Evolutionary conservation across 2,888 invertebrate species (phyloP), one percentile per base, ranked within the genome.

Genomic region (Tenthredo livida): DNA sequence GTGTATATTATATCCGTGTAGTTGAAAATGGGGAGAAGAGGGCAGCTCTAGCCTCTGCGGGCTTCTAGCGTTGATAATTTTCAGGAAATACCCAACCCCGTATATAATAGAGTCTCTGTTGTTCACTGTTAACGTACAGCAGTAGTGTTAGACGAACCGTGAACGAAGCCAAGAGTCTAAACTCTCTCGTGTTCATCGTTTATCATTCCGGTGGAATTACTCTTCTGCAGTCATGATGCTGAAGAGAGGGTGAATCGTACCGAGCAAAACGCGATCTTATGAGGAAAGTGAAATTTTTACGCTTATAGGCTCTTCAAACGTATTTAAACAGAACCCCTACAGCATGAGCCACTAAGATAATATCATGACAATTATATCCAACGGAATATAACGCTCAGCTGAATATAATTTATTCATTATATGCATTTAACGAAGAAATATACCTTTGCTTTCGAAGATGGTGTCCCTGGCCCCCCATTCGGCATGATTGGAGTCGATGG

Each of bases 371-470:
- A n/a, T 43, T 2, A 10, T 43, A 43, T 12, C 43, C 43, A 43
- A 43, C 43, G 43, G 12, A 43, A 10, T 10, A 10, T 4, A 15
- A 3, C n/a, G n/a, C n/a, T n/a, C n/a, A n/a, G n/a, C 15, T 47
- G 12, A 47, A 47, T 47, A 47, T 47, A 47, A 47, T 47, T 47
- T 47, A 15, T 47, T 61, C 10, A 10, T 21, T 10, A n/a, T n/a
- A n/a, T n/a, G n/a, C n/a, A n/a, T n/a, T n/a, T n/a, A n/a, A n/a
- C n/a, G n/a, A n/a, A n/a, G n/a, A n/a, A n/a, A n/a, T n/a, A n/a
- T n/a, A 29, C 97, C 95, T 97, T 97, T 90, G 96, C 95, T 94
- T 97, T 97, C 88, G 97, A 96, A 89, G 97, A 96, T 87, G 97
- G 97, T 84, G 97, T 97, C 89, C 97, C 97, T 89, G 97, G 97